Evolutionary conservation across 2,113 vertebrate species (phyloP).

Genomic region (Plecotus auritus): DNA sequence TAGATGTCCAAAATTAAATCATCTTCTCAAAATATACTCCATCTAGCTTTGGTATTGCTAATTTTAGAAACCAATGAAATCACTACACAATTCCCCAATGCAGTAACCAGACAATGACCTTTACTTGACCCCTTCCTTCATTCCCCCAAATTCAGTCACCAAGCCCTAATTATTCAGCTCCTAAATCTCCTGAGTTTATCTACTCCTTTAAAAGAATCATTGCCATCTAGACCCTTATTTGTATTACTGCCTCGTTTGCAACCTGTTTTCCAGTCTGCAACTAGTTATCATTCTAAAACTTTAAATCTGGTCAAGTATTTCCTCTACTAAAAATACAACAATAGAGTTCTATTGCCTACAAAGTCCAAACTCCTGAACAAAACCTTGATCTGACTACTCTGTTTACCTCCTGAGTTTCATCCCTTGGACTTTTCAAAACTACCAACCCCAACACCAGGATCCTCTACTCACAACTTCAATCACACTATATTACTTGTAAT

Average conservation of each 20-base stretch:
- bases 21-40: neutral
- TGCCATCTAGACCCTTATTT: neutral
- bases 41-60: neutral
- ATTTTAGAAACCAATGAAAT: conserved; percentile 8
- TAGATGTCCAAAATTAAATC: neutral
- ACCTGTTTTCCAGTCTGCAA: neutral
- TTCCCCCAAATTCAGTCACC: neutral
- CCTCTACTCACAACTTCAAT: neutral
- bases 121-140: neutral
- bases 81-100: neutral
- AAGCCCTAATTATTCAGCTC: neutral
- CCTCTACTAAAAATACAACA: neutral
- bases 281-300: neutral
- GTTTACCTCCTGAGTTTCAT: neutral
- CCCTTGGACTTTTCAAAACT: neutral
- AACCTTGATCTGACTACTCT: neutral
- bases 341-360: neutral
- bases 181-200: neutral
- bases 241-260: neutral
- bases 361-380: neutral
- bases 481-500: neutral
- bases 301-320: neutral
- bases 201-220: neutral
- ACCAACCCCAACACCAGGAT: neutral
- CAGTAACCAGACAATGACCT: neutral